A percentile compares a stretch with the other conserved stretches of the same genome.
Evolutionary conservation across 2,888 invertebrate species (phyloP).

Genomic region (Ceramica pisi): DNA sequence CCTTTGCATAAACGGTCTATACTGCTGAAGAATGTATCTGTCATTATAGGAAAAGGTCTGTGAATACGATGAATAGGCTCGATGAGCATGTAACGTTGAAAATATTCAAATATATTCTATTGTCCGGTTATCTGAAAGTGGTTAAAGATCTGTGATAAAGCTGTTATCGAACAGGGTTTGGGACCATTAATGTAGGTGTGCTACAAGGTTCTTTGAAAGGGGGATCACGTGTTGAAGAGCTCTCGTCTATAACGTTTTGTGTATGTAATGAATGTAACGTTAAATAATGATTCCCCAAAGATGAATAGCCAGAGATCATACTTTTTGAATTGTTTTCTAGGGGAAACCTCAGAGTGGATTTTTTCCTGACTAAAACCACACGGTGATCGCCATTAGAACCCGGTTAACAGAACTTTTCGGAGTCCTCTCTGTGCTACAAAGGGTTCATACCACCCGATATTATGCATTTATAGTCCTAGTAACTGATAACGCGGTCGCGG

Average conservation of each 20-base stretch:
- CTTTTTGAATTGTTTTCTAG: no score
- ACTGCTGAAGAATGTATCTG: background rate
- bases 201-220: background rate
- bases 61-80: background rate
- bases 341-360: no score
- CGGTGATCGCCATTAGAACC: no score
- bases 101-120: conserved; percentile 41
- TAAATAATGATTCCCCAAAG: no score
- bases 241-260: background rate
- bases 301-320: no score
- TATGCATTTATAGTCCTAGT: no score
- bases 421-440: no score
- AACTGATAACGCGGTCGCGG: no score
- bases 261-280: background rate
- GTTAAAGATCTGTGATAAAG: conserved; percentile 2
- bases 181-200: background rate
- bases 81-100: background rate
- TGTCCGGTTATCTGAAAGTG: conserved; percentile 17
- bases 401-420: no score
- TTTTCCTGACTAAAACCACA: no score
- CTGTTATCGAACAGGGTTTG: conserved; percentile 8
- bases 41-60: background rate
- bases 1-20: no score
- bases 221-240: background rate
- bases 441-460: no score